Evolutionary conservation across 1,140 invertebrate species (phyloP).

Genomic region (Macrotrachela quadricornifera): DNA sequence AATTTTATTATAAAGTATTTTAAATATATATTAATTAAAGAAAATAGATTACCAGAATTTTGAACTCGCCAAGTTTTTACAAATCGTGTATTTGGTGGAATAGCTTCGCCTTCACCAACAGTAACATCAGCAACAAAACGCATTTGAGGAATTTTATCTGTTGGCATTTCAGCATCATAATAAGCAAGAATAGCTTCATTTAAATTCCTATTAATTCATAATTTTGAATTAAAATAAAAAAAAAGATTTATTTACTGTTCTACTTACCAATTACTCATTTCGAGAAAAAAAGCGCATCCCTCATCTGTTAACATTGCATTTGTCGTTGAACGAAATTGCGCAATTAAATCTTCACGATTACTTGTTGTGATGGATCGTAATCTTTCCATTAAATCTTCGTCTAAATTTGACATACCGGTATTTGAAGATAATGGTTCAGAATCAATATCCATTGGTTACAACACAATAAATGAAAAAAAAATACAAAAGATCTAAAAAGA

Average conservation of each 20-base stretch:
- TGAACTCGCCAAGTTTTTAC: conserved; percentile 55
- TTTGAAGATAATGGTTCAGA: too few species aligned
- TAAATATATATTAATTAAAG: background rate
- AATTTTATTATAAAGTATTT: background rate
- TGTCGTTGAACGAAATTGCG: conserved; percentile 2
- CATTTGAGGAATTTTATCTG: conserved; percentile 45
- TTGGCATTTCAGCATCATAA: conserved; percentile 55
- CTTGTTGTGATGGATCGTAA: conserved; percentile 9
- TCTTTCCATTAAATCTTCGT: background rate
- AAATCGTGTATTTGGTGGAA: conserved; percentile 49
- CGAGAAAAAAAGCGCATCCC: conserved; percentile 5
- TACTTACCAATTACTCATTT: background rate
- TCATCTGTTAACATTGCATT: conserved; percentile 1
- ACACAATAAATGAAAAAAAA: too few species aligned
- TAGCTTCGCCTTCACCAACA: conserved; percentile 48
- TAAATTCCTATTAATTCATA: conserved; percentile 54
- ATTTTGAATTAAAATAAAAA: too few species aligned
- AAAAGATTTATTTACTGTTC: too few species aligned
- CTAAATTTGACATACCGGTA: too few species aligned
- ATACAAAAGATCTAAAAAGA: too few species aligned
- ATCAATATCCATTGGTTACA: too few species aligned
- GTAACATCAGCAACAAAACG: conserved; percentile 50
- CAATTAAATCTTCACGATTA: conserved; percentile 4
- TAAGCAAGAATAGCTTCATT: conserved; percentile 84
- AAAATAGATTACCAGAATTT: conserved; percentile 41